Evolutionary conservation across 2,113 vertebrate genomes (phyloP), one percentile per base, ranked within the genome.

Genomic region (Lota lota): DNA sequence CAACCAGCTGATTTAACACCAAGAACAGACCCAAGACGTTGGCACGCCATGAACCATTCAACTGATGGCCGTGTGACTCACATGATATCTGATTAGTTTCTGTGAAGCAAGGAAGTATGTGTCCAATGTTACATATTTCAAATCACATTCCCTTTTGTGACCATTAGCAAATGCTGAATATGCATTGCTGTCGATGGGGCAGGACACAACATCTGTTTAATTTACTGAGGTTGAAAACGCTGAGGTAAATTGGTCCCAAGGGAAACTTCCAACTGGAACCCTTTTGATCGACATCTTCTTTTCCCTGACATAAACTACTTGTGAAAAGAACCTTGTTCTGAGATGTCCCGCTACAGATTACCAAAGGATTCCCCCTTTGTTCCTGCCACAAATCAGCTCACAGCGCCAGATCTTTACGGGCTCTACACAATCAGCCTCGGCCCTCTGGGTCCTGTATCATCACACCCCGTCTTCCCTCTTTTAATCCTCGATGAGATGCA

Each of bases 41-140:
- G 76, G 82, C 68, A 69, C 69, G 61, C 72, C 47, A 51, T 74
- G 76, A 60, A 78, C 58, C 74, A 61, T 81, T 87, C 76, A 71
- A 77, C 75, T 72, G 80, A 79, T 47, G 67, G 40, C 40, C 40
- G 40, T 47, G 8, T 47, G 40, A 47, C 40, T 8, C 40, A 47
- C 40, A 47, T 47, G 40, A 14, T 47, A 47, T 47, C 10, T 2
- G 40, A 10, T 14, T 47, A 8, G 40, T 47, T 47, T 47, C 40
- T 14, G 10, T 14, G 40, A 8, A 47, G 40, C 40, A 6, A 33
- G 3, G 28, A 6, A 33, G 28, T 33, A 1, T 14, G 40, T 47
- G 40, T 33, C 28, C 28, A 33, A 4, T 33, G 28, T 33, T 33
- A 6, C 28, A 33, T 33, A 5, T 33, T 33, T 33, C 28, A 33